Evolutionary conservation across 2,113 vertebrate genomes (phyloP).

Genomic region (Smithornis capensis): DNA sequence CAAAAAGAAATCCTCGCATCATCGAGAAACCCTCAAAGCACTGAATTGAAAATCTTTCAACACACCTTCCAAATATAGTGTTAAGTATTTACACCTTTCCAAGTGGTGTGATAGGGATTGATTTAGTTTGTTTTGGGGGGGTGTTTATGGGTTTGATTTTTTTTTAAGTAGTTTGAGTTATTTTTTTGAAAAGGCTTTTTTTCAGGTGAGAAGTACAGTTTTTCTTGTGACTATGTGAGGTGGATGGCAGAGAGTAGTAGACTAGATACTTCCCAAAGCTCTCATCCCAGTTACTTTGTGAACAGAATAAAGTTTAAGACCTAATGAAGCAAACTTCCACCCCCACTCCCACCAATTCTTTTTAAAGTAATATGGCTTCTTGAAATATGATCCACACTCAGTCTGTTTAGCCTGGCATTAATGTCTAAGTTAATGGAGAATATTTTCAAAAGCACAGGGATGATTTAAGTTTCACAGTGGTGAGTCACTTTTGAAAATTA

Average conservation of each 20-base stretch:
- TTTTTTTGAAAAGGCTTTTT: not conserved
- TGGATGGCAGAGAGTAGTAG: not conserved
- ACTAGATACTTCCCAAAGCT: not conserved
- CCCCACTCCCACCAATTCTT: not conserved
- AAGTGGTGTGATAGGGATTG: not conserved
- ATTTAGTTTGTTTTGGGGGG: accelerated
- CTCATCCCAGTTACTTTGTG: not conserved
- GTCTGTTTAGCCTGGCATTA: not conserved
- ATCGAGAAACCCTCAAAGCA: not conserved
- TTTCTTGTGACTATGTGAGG: not conserved
- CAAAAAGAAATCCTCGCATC: not conserved
- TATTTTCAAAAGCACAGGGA: not conserved
- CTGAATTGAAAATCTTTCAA: not conserved
- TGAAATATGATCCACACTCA: not conserved
- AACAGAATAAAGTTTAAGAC: not conserved
- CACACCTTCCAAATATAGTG: not conserved
- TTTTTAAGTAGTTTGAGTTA: not conserved
- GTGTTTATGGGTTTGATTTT: accelerated
- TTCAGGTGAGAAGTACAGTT: not conserved
- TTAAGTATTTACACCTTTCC: not conserved
- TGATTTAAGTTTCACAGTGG: not conserved
- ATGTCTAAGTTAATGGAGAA: not conserved
- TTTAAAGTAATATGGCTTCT: not conserved
- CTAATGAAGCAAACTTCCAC: not conserved
- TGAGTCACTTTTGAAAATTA: not conserved